These are phyloP conservation scores for Propithecus coquereli DNA, from an alignment of 2,113 vertebrate genomes.

Conservation along the genomic window DNA sequence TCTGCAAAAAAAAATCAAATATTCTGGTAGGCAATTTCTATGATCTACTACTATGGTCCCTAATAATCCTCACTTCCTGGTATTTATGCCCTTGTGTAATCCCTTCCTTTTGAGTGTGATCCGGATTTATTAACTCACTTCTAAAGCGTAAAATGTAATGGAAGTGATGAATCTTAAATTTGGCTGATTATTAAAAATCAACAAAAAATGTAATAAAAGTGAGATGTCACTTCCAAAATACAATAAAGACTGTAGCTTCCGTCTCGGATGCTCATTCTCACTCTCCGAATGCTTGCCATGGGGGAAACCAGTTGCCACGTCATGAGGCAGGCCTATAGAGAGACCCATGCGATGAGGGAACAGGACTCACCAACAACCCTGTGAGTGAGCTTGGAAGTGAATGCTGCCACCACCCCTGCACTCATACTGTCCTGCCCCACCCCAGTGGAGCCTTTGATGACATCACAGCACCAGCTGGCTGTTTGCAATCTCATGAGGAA, in stretches of 20 bases:
- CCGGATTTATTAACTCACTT: neutral
- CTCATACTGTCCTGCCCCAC: neutral
- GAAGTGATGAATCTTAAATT: neutral
- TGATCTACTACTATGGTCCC: neutral
- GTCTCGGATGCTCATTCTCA: neutral
- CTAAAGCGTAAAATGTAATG: neutral
- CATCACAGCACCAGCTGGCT: neutral
- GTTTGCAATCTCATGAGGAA: neutral
- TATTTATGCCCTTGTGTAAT: neutral
- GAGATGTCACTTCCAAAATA: neutral
- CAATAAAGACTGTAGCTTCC: neutral
- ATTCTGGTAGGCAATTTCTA: neutral
- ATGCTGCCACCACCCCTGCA: neutral
- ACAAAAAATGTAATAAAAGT: no score
- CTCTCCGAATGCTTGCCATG: neutral
- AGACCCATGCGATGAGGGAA: neutral
- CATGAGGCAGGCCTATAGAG: neutral
- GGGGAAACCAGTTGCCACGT: neutral
- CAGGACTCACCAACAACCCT: neutral
- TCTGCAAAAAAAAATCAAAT: neutral
- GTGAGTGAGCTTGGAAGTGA: neutral
- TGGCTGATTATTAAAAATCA: no score
- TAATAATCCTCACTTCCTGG: neutral
- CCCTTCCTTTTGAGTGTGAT: neutral
- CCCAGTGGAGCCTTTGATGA: neutral